These are phyloP conservation scores for Chaenogobius annularis DNA, from an alignment of 2,113 vertebrate species.

Conservation along the genomic window DNA sequence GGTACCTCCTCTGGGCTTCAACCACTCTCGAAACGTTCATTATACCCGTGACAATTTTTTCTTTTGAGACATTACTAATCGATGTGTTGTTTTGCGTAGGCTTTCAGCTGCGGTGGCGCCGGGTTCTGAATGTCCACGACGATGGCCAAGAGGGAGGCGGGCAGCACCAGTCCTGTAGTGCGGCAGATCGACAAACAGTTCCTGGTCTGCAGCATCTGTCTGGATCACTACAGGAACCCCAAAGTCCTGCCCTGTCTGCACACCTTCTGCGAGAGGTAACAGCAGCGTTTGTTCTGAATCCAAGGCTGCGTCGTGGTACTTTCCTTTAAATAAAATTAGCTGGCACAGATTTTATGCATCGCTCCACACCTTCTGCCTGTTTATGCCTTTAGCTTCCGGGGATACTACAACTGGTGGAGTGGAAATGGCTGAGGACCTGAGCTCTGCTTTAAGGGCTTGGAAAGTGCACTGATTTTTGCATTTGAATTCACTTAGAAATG, in stretches of 20 bases:
- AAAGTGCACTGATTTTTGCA: not conserved
- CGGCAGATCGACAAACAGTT: slow-evolving; percentile 97
- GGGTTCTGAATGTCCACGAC: slow-evolving; percentile 70
- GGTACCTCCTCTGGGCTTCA: slow-evolving; percentile 29
- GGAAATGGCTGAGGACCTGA: not conserved
- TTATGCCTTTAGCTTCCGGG: not conserved
- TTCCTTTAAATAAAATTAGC: not conserved
- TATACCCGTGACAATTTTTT: not conserved
- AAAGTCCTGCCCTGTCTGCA: slow-evolving; percentile 90
- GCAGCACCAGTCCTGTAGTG: slow-evolving; percentile 87
- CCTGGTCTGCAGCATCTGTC: slow-evolving; percentile 94
- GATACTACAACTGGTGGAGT: not conserved
- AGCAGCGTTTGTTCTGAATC: slow-evolving; percentile 3
- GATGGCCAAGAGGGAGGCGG: slow-evolving; percentile 86
- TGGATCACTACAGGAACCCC: slow-evolving; percentile 89
- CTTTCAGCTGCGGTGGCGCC: slow-evolving; percentile 49
- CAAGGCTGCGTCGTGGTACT: not conserved
- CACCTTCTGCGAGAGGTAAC: slow-evolving; percentile 94
- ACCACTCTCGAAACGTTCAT: not conserved
- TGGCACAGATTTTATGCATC: slow-evolving; percentile 12
- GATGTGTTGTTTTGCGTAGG: slow-evolving; percentile 54
- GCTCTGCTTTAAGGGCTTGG: not conserved
- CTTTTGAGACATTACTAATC: not conserved
- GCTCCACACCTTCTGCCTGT: not conserved
- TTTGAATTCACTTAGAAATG: not conserved